Conservation (phyloP, 1,140 invertebrate species). For the Meloidogyne hapla region DNA sequence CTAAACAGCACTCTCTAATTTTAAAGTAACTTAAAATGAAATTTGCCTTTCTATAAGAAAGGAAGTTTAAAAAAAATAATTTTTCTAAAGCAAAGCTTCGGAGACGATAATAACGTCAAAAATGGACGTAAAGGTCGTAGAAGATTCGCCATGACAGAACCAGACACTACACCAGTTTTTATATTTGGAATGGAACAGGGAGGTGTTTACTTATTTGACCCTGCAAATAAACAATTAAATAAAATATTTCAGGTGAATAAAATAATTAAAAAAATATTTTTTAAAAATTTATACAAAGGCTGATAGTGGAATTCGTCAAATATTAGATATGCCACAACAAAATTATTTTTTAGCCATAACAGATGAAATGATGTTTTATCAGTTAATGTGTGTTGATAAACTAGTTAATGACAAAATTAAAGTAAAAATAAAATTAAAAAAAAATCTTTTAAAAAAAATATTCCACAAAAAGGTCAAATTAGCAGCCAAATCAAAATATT, state of each 20-base stretch:
- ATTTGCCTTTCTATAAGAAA: not conserved
- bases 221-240: conserved; percentile 25
- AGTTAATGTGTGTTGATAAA: conserved; percentile 64
- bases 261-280: not conserved
- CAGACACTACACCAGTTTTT: conserved; percentile 25
- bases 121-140: not conserved
- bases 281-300: conserved; percentile 35
- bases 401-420: conserved; percentile 47
- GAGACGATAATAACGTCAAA: conserved; percentile 54
- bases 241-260: conserved; percentile 39
- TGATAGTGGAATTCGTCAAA: conserved; percentile 37
- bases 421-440: conserved; percentile 22
- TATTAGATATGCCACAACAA: conserved; percentile 41
- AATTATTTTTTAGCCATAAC: conserved; percentile 39
- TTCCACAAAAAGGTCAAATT: conserved; percentile 63
- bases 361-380: conserved; percentile 51
- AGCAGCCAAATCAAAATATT: conserved; percentile 72
- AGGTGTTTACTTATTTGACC: conserved; percentile 40
- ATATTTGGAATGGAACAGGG: conserved; percentile 37
- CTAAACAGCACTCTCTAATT: too few species aligned
- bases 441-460: not conserved
- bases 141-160: not conserved
- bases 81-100: not conserved
- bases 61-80: not conserved
- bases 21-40: too few species aligned